Conservation (phyloP, 2,113 vertebrate species). For the Brachyhypopomus occidentalis region DNA sequence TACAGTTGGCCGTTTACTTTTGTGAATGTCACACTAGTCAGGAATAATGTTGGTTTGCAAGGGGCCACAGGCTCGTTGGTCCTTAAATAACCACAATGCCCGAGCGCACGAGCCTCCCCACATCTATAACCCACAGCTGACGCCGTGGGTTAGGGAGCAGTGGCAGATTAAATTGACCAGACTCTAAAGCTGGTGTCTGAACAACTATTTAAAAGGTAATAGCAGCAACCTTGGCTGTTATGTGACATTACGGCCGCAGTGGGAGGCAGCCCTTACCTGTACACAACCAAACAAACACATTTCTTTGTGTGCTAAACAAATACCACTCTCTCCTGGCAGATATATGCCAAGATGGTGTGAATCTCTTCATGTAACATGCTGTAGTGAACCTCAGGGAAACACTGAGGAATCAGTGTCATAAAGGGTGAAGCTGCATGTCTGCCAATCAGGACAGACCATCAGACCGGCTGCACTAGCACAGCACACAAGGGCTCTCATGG, state of each 20-base stretch:
- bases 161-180: not conserved
- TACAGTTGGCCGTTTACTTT: too few relatives aligned
- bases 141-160: not conserved
- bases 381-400: not conserved
- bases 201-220: not conserved
- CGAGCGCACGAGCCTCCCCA: not conserved
- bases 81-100: not conserved
- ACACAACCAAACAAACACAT: not conserved
- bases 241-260: constrained; percentile 4
- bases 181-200: not conserved
- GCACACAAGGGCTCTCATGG: not conserved
- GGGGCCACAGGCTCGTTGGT: not conserved
- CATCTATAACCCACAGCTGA: too few relatives aligned
- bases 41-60: not conserved
- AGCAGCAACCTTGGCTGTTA: not conserved
- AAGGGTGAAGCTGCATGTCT: constrained; percentile 7
- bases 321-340: constrained; percentile 15
- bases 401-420: not conserved
- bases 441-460: constrained; percentile 35
- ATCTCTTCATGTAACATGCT: constrained; percentile 8
- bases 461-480: constrained; percentile 1
- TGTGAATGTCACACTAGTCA: not conserved
- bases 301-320: constrained; percentile 35
- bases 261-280: not conserved
- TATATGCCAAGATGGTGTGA: not conserved